Evolutionary conservation across 2,113 vertebrate genomes (phyloP).

Genomic region (Chinchilla lanigera): DNA sequence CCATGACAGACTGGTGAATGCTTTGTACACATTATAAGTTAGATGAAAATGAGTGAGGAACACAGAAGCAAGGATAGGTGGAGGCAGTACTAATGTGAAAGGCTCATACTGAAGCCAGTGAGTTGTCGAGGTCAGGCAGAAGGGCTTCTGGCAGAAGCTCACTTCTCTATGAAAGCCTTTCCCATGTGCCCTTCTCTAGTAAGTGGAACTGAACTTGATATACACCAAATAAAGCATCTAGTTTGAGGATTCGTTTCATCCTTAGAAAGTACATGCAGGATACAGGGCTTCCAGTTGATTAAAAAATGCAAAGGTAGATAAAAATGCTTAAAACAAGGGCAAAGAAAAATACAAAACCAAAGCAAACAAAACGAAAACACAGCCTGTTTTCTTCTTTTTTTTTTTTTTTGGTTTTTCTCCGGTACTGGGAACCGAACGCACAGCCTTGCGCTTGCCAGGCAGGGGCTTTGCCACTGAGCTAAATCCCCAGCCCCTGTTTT

Average conservation of each 20-base stretch:
- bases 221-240: background rate
- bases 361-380: background rate
- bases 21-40: conserved; percentile 41
- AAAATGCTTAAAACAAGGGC: background rate
- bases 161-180: conserved; percentile 58
- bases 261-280: background rate
- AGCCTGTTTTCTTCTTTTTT: background rate
- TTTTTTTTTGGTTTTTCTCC: no score
- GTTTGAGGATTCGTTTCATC: background rate
- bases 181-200: conserved; percentile 24
- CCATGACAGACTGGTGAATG: conserved; percentile 34
- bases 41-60: background rate
- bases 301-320: background rate
- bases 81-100: conserved; percentile 27
- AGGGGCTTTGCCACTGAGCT: no score
- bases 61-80: background rate
- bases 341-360: background rate
- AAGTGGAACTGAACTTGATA: conserved; percentile 18
- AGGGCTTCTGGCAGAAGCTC: conserved; percentile 19
- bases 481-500: no score
- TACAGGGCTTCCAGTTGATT: background rate
- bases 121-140: conserved; percentile 19
- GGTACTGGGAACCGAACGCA: no score
- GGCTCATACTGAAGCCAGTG: background rate
- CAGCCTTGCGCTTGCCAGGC: no score